Conservation (phyloP, 2,113 vertebrate species). For the Montifringilla adamsi region DNA sequence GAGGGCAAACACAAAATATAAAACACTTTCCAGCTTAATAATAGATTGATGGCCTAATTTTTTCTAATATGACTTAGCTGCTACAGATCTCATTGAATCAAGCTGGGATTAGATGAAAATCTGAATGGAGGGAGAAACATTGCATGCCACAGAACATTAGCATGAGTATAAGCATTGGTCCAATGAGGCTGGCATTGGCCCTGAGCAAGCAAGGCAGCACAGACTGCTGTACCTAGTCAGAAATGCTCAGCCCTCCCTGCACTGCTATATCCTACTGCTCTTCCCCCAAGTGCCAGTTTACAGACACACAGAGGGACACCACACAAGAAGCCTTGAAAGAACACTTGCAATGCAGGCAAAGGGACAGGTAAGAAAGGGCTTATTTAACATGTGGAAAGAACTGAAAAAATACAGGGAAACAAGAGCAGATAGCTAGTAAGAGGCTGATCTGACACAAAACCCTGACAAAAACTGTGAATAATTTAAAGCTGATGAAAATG, state of each 20-base stretch:
- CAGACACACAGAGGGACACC: background rate
- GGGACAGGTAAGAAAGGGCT: background rate
- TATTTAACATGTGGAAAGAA: background rate
- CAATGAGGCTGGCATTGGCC: slow-evolving; percentile 22
- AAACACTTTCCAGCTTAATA: slow-evolving; percentile 33
- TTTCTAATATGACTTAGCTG: slow-evolving; percentile 51
- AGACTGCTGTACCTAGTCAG: background rate
- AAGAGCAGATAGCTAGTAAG: background rate
- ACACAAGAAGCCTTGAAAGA: background rate
- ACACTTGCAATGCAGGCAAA: background rate
- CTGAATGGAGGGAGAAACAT: background rate
- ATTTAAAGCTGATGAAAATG: background rate
- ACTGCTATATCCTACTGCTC: background rate
- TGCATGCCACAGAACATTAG: slow-evolving; percentile 41
- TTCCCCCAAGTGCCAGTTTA: background rate
- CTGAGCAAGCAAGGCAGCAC: background rate
- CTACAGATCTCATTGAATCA: slow-evolving; percentile 47
- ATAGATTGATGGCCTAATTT: slow-evolving; percentile 55
- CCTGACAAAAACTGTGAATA: background rate
- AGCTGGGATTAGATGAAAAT: slow-evolving; percentile 24
- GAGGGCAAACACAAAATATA: background rate
- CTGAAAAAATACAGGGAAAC: background rate
- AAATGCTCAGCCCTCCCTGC: background rate
- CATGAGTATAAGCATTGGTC: background rate
- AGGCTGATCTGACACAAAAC: background rate